phyloP scores from a whole-genome alignment of 2,113 vertebrate genomes.

The Bufo gargarizans region DNA sequence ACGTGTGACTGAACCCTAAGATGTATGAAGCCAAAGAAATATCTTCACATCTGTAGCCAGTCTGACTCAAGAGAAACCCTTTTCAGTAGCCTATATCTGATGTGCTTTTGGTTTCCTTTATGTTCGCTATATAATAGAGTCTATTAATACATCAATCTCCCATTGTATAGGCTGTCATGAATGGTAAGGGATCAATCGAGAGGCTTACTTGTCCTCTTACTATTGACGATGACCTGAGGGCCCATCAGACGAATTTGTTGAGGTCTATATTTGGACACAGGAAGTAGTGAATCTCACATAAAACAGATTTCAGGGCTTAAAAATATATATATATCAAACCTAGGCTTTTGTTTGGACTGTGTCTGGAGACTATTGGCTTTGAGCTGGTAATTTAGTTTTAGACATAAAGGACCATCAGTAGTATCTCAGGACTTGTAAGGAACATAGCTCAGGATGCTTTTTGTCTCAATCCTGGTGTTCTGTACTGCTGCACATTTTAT shows the following conservation, averaged over 20 bases:
- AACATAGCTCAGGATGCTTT: neutral
- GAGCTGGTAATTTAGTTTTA: neutral
- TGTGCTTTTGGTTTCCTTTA: constrained; percentile 24
- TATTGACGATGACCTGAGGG: constrained; percentile 18
- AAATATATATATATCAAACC: neutral
- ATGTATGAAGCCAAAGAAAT: neutral
- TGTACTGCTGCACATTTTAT: constrained; percentile 2
- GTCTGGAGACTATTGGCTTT: neutral
- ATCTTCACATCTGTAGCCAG: neutral
- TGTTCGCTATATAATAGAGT: neutral
- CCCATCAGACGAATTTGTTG: neutral
- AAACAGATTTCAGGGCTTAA: neutral
- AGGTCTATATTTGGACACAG: neutral
- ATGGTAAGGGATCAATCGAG: constrained; percentile 27
- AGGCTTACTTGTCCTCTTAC: neutral
- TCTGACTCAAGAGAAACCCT: neutral
- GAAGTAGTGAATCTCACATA: neutral
- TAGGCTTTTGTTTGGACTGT: neutral
- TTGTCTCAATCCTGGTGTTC: neutral
- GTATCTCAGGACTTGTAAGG: neutral
- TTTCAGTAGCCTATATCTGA: neutral
- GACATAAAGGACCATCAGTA: neutral
- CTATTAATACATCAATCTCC: constrained; percentile 3
- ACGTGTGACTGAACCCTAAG: neutral
- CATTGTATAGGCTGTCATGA: constrained; percentile 47